Base-by-base conservation (phyloP, 2,888 invertebrate genomes). In the Pachliopta kotzebuea region DNA sequence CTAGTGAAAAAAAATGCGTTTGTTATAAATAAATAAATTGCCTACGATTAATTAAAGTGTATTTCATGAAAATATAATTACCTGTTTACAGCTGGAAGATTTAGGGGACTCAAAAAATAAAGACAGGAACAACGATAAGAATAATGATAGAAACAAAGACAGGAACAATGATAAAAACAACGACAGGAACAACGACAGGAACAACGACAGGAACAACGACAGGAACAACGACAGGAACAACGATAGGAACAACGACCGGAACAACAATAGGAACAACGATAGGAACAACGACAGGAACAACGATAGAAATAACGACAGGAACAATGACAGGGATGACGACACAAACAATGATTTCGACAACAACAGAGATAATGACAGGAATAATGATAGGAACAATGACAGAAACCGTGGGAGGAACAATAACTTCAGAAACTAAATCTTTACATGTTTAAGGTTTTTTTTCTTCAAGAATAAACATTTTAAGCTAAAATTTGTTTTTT, bases 221-320 rank as follows among this genome's bases (percentile, higher is more conserved):
- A 49, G n/a, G n/a, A 49, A 49, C 49, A 49, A 49, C n/a, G 49
- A 49, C n/a, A 49, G 49, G n/a, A 49, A 49, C 49, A 49, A 49
- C 49, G 49, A 49, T 7, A 20, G 49, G 49, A 49, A 49, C 49
- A n/a, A 49, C 20, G 75, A 76, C 57, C 66, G 26, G 61, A 49
- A 49, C 49, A 49, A 49, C 49, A 20, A 49, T n/a, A 49, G 49
- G 9, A 49, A 49, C 49, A 49, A 49, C 3, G 49, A 49, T 7
- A 20, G 20, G 20, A 49, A 49, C 20, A 49, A 49, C 3, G 49
- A 49, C 3, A 49, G 49, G 3, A 49, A 49, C 9, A 49, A 49
- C 49, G 49, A 49, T 2, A 49, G 49, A 20, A 49, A 49, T 7
- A 49, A 49, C 9, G 49, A 20, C 49, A 20, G 20, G n/a, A 49